Conservation (phyloP, 2,113 vertebrate species). For the Etia nguti region DNA sequence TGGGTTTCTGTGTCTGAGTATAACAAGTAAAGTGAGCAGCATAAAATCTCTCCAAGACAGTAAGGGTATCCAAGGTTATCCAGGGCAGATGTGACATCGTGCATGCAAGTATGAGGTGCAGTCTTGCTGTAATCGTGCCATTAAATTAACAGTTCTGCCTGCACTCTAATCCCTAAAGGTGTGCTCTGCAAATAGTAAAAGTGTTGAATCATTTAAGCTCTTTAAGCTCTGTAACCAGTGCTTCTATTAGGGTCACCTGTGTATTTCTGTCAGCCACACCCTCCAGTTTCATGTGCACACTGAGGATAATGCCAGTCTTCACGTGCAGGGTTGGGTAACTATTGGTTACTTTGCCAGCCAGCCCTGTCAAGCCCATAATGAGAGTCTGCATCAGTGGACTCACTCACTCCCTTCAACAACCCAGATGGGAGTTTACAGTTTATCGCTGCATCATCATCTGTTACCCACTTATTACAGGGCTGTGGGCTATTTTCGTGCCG, state of each 20-base stretch:
- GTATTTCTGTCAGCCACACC: constrained; percentile 8
- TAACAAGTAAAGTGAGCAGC: neutral
- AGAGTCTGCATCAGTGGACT: constrained; percentile 31
- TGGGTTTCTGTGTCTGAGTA: neutral
- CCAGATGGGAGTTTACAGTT: constrained; percentile 46
- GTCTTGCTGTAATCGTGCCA: neutral
- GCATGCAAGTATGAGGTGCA: neutral
- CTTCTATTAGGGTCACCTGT: constrained; percentile 42
- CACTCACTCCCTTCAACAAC: constrained; percentile 5
- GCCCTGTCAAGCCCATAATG: constrained; percentile 59
- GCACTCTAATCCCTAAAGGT: neutral
- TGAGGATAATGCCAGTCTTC: constrained; percentile 51
- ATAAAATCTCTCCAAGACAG: neutral
- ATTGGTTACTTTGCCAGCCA: constrained; percentile 47
- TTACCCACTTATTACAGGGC: constrained; percentile 57
- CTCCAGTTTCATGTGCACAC: constrained; percentile 6
- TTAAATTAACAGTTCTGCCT: neutral
- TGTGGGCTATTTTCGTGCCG: constrained; percentile 43
- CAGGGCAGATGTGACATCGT: neutral
- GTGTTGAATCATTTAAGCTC: neutral
- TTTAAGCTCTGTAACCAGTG: constrained; percentile 14
- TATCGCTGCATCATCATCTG: constrained; percentile 52
- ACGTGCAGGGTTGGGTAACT: constrained; percentile 51
- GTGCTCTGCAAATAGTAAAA: constrained; percentile 37
- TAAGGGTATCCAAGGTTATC: neutral